These are phyloP conservation scores for Bovichtus variegatus DNA, from an alignment of 2,797 vertebrate genomes.

Conservation along the genomic window DNA sequence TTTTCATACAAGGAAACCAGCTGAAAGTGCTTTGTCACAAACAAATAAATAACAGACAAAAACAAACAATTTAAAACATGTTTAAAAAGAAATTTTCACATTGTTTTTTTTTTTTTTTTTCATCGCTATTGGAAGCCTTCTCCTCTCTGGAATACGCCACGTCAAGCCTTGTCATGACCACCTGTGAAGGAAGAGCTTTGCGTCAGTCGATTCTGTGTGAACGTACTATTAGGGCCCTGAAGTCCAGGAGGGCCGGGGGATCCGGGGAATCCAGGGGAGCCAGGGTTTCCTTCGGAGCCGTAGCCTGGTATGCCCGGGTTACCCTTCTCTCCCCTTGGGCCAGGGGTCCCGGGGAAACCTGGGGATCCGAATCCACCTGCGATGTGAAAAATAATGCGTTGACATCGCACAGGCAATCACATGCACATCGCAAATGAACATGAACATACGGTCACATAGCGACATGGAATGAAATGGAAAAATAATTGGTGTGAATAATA, in stretches of 20 bases:
- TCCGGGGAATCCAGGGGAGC: conserved; percentile 85
- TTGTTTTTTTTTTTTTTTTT: too few species aligned
- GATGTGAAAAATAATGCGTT: too few species aligned
- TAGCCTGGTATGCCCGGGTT: conserved; percentile 55
- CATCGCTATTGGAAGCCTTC: neutral
- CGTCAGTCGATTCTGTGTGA: neutral
- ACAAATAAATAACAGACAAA: neutral
- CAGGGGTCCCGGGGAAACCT: conserved; percentile 79
- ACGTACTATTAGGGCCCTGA: conserved; percentile 81
- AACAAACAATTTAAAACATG: neutral
- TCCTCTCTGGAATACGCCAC: too few species aligned
- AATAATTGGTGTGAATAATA: too few species aligned
- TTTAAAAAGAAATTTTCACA: neutral
- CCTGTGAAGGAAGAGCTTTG: conserved; percentile 9
- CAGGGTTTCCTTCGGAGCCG: conserved; percentile 80
- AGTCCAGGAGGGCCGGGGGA: conserved; percentile 81
- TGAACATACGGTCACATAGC: too few species aligned
- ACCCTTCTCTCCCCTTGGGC: conserved; percentile 81
- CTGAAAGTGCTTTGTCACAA: neutral
- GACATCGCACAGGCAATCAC: too few species aligned
- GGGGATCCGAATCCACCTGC: conserved; percentile 43
- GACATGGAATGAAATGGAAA: too few species aligned
- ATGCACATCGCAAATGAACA: too few species aligned
- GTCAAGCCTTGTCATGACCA: neutral
- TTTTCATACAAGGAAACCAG: neutral